phyloP scores from a whole-genome alignment of 2,888 invertebrate genomes.

The Cantharis rustica region DNA sequence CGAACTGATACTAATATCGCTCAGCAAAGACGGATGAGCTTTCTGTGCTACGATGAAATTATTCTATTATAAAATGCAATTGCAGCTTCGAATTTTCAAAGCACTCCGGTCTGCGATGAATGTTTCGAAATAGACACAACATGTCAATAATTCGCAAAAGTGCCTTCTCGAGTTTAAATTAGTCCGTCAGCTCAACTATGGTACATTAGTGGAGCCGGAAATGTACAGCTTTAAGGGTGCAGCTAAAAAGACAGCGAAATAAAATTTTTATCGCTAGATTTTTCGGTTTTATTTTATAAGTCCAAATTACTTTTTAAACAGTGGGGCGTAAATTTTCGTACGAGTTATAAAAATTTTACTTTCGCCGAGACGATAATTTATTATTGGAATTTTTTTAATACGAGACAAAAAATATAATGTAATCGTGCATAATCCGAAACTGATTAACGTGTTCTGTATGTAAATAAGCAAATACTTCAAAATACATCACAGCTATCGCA shows the following conservation, averaged over 20 bases:
- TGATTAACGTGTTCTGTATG: not conserved
- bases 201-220: not conserved
- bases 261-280: not conserved
- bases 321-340: not conserved
- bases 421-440: not conserved
- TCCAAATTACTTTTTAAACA: not conserved
- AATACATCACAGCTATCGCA: not conserved
- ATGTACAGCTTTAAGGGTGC: not conserved
- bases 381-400: not conserved
- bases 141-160: not conserved
- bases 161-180: not conserved
- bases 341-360: not conserved
- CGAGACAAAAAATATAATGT: not conserved
- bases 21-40: not conserved
- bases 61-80: not conserved
- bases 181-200: not conserved
- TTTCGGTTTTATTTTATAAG: not conserved
- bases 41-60: not conserved
- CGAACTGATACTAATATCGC: not conserved
- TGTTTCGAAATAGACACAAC: not conserved
- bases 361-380: not conserved
- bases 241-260: not conserved
- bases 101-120: not conserved
- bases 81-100: not conserved
- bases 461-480: not conserved